Conservation (phyloP, 2,113 vertebrate genomes). For the Dipodomys ordii region DNA sequence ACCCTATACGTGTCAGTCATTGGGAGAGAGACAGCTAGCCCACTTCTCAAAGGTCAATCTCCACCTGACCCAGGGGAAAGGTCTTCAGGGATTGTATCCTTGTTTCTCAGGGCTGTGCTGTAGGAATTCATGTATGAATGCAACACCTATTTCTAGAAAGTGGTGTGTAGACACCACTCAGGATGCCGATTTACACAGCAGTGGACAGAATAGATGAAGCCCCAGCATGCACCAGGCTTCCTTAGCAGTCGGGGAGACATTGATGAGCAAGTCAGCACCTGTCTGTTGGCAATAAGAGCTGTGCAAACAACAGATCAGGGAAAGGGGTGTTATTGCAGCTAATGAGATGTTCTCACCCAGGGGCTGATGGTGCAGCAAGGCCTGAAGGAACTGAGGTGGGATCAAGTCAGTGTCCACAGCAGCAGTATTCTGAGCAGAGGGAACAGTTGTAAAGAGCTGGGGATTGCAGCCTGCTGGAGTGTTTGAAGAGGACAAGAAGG, state of each 20-base stretch:
- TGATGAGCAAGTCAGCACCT: neutral
- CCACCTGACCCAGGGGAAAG: neutral
- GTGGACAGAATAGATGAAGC: neutral
- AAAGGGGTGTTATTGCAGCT: no score
- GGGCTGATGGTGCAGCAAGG: neutral
- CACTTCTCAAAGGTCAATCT: no score
- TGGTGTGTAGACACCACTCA: neutral
- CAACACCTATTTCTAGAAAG: neutral
- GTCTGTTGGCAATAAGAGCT: neutral
- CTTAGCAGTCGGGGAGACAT: neutral
- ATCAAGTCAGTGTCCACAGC: neutral
- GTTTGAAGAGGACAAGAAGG: neutral
- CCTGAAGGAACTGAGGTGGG: neutral
- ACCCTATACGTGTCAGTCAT: constrained; percentile 28
- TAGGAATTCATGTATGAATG: neutral
- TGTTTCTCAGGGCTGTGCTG: neutral
- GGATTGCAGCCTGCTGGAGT: neutral
- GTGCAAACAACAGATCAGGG: neutral
- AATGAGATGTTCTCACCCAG: neutral
- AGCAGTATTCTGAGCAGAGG: neutral
- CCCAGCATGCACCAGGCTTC: neutral
- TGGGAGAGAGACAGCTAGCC: neutral
- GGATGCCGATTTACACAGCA: neutral
- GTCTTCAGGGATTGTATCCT: neutral
- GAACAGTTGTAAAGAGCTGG: neutral